phyloP scores from a whole-genome alignment of 2,888 invertebrate genomes.

The Phalera bucephala region DNA sequence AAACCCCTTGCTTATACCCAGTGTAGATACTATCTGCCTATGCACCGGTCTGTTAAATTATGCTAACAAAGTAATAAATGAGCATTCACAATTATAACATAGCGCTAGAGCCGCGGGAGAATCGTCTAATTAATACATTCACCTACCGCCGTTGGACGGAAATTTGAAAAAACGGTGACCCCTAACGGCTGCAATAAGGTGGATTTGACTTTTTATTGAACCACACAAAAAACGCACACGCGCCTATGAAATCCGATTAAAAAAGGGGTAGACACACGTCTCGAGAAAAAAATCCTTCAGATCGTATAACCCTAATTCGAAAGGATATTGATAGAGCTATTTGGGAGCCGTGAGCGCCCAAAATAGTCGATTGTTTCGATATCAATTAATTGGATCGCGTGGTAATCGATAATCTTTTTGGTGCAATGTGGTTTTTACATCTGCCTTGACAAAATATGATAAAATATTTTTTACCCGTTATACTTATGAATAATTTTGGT shows the following conservation, averaged over 20 bases:
- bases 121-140: slow-evolving; percentile 76
- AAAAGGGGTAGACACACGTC: slow-evolving; percentile 77
- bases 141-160: slow-evolving; percentile 63
- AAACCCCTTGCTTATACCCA: slow-evolving; percentile 26
- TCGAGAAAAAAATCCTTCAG: slow-evolving; percentile 56
- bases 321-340: slow-evolving; percentile 78
- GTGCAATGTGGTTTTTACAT: slow-evolving; percentile 72
- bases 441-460: slow-evolving; percentile 56
- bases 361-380: slow-evolving; percentile 73
- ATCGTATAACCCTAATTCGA: slow-evolving; percentile 75
- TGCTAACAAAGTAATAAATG: slow-evolving; percentile 66
- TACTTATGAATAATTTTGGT: slow-evolving; percentile 11
- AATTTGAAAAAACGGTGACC: slow-evolving; percentile 67
- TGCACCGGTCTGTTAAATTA: slow-evolving; percentile 56
- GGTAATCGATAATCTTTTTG: slow-evolving; percentile 76
- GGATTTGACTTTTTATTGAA: slow-evolving; percentile 67
- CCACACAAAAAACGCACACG: slow-evolving; percentile 70
- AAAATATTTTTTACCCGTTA: slow-evolving; percentile 21
- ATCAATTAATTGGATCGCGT: slow-evolving; percentile 81
- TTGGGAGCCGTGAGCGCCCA: slow-evolving; percentile 64
- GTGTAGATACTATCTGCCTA: slow-evolving; percentile 46
- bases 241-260: slow-evolving; percentile 76
- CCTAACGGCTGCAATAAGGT: slow-evolving; percentile 77
- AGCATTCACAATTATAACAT: slow-evolving; percentile 54
- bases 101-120: slow-evolving; percentile 37